Evolutionary conservation across 2,797 vertebrate species (phyloP).

Genomic region (Setipinna tenuifilis): DNA sequence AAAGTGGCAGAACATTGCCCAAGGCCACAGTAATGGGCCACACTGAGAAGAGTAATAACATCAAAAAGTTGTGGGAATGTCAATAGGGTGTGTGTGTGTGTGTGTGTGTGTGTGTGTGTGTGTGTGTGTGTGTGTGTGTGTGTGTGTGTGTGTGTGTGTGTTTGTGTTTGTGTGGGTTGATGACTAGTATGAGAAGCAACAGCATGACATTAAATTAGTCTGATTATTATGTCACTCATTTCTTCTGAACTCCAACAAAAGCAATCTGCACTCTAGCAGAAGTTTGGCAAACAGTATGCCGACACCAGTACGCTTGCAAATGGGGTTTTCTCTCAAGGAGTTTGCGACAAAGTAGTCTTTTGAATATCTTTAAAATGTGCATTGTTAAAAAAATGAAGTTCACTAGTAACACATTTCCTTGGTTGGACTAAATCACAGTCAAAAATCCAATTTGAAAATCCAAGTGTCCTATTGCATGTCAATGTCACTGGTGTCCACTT

Average conservation of each 20-base stretch:
- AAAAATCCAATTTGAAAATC: too few species aligned
- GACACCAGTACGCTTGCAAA: not conserved
- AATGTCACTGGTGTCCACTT: not conserved
- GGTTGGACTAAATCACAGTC: too few species aligned
- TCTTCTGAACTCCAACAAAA: not conserved
- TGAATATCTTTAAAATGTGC: not conserved
- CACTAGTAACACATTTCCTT: too few species aligned
- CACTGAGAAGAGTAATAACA: slow-evolving; percentile 8
- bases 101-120: too few species aligned
- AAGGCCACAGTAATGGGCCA: not conserved
- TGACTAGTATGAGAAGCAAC: not conserved
- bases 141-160: not conserved
- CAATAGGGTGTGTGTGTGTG: not conserved
- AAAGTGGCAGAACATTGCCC: slow-evolving; percentile 8
- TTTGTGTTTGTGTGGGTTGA: not conserved
- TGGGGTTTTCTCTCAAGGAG: not conserved
- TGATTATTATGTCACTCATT: not conserved
- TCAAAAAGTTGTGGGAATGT: slow-evolving; percentile 11
- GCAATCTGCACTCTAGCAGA: not conserved
- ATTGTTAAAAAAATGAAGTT: not conserved
- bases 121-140: not conserved
- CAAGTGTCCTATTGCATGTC: not conserved
- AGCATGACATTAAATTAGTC: not conserved
- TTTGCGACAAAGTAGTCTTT: not conserved
- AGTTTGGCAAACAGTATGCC: slow-evolving; percentile 2